Evolutionary conservation across 2,888 invertebrate genomes (phyloP), one percentile per base, ranked within the genome.

Genomic region (Crocallis elinguaria): DNA sequence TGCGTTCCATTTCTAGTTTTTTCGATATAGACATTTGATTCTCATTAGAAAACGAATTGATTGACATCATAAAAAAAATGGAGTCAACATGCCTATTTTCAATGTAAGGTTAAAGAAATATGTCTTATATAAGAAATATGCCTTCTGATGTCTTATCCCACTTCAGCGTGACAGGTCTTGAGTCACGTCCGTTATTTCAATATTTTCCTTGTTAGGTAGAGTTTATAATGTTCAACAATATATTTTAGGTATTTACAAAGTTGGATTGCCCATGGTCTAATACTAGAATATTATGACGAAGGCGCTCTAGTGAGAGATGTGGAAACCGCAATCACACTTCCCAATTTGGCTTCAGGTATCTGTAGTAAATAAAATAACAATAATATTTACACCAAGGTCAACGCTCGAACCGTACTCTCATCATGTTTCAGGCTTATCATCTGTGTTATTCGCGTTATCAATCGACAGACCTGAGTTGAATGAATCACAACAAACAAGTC

Each of bases 401-500:
- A 45, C 44, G 45, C 57, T 59, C 44, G 42, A 58, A 58, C 56
- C 46, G 41, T 56, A 57, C 51, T 49, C 35, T 53, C 51, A 30
- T 59, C 43, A 14, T 73, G 64, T 90, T 89, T 61, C 76, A 96
- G 97, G 96, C 62, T 93, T 99, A 77, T 96, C 95, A 63, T 95
- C 97, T 44, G 96, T 98, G 75, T 92, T 98, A 62, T 99, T 99
- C 91, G 98, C 99, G 14, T 94, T 98, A 77, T 95, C 95, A 73
- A 96, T 98, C 56, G 98, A 98, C 88, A 96, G 96, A 82, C 92
- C 94, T 19, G 96, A 97, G 77, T 92, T 97, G 49, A 96, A 95
- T 84, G 92, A 93, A 81, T 86, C 86, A 67, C 92, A 85, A 75
- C 92, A 84, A 74, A 80, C 75, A 49, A 89, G 71, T 72, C 92